Evolutionary conservation across 2,888 invertebrate species (phyloP), one percentile per base, ranked within the genome.

Genomic region (Strigamia transsilvanica): DNA sequence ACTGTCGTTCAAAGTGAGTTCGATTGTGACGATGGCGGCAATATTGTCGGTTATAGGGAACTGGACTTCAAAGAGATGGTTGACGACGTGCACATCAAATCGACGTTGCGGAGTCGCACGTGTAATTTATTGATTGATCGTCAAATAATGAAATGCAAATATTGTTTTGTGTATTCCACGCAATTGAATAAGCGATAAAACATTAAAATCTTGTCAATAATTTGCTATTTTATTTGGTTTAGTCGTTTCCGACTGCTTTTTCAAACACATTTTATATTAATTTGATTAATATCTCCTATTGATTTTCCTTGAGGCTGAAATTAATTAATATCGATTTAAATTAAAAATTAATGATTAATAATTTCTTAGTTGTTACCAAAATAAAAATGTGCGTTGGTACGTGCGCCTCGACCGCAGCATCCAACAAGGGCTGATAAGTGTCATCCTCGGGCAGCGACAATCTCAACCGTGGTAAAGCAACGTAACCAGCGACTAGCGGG

Each of bases 401-500:
- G 46, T 79, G 23, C 12, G 23, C 61, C 21, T 83, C 83, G 1
- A 81, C 34, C 6, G 81, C 42, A 5, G 42, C 46, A 34, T 82
- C 82, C 21, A 81, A 27, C 23, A 78, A 34, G 4, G 83, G 61
- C n/a, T 83, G 82, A 42, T 32, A 42, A 27, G 18, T 6, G 0
- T 46, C n/a, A 23, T 81, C 56, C 9, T 56, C 66, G 7, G 83
- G 78, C 15, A 82, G 46, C 4, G 81, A 27, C 66, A 91, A 86
- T 27, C 89, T 89, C 13, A 91, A 86, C 79, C 88, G 88, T 51
- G 94, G 94, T 82, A 94, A 90, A 2, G 90, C 89, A n/a, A 93
- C 92, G 87, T 92, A 91, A 3, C 94, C 94, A 12, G 94, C 91
- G 79, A 92, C 90, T 85, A 94, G 89, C 0, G 96, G 95, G 85